Conservation (phyloP, 2,113 vertebrate species). For the Mola mola region DNA sequence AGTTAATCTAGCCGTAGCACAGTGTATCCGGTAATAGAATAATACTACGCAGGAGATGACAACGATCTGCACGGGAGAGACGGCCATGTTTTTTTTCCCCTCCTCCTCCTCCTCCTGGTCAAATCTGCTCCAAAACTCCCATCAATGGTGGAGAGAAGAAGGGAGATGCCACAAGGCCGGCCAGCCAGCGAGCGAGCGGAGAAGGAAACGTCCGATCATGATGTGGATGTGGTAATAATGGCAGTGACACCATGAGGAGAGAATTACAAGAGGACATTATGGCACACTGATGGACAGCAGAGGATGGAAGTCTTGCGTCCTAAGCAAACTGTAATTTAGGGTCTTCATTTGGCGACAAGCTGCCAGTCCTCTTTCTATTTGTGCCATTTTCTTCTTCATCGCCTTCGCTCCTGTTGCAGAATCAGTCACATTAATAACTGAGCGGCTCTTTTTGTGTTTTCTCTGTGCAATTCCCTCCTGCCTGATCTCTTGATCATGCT, state of each 20-base stretch:
- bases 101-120: conserved; percentile 35
- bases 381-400: conserved; percentile 20
- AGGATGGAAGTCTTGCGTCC: conserved; percentile 26
- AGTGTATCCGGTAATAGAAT: conserved; percentile 46
- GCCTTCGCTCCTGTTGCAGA: conserved; percentile 25
- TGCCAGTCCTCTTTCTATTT: conserved; percentile 17
- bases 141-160: conserved; percentile 53
- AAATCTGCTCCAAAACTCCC: conserved; percentile 59
- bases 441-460: conserved; percentile 23
- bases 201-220: conserved; percentile 39
- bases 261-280: conserved; percentile 18
- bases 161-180: conserved; percentile 56
- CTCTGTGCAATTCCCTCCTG: too few species aligned
- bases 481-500: conserved; percentile 14
- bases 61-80: conserved; percentile 52
- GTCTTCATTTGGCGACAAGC: conserved; percentile 25
- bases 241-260: conserved; percentile 50
- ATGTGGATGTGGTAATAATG: conserved; percentile 30
- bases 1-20: conserved; percentile 59
- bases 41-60: conserved; percentile 56
- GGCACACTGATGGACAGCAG: conserved; percentile 18
- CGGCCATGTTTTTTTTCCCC: conserved; percentile 48
- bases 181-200: conserved; percentile 44
- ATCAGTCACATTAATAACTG: conserved; percentile 44
- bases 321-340: conserved; percentile 9